A percentile compares a stretch with the other conserved stretches of the same genome.
phyloP scores from a whole-genome alignment of 2,113 vertebrate genomes.

The Melanotaenia duboulayi region DNA sequence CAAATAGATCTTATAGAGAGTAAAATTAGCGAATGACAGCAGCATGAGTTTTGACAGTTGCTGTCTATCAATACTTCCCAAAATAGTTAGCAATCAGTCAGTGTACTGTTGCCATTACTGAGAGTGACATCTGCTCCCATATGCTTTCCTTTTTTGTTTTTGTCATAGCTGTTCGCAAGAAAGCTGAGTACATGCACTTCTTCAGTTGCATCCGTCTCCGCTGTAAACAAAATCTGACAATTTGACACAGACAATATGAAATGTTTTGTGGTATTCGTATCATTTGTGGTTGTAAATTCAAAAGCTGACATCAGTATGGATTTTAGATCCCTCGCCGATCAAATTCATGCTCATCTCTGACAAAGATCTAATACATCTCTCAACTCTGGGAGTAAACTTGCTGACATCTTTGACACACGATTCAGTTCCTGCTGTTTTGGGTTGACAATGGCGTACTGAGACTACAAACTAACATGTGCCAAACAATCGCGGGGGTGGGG shows the following conservation, averaged over 20 bases:
- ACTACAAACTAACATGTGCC: conserved; percentile 48
- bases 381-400: conserved; percentile 48
- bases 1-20: conserved; percentile 8
- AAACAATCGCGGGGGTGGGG: conserved; percentile 23
- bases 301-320: conserved; percentile 30
- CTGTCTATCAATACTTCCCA: not conserved
- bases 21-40: conserved; percentile 1
- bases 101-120: not conserved
- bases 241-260: conserved; percentile 16
- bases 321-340: conserved; percentile 27
- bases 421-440: conserved; percentile 56
- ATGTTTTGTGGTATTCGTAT: not conserved
- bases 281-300: conserved; percentile 27
- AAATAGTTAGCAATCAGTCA: conserved; percentile 2
- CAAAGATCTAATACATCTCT: conserved; percentile 41
- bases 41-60: conserved; percentile 9
- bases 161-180: not conserved
- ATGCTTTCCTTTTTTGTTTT: not conserved
- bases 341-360: conserved; percentile 40
- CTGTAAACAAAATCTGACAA: not conserved
- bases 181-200: not conserved
- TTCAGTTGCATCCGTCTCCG: conserved; percentile 4
- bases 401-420: conserved; percentile 49
- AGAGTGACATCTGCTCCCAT: conserved; percentile 7
- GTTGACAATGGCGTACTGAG: conserved; percentile 46